phyloP scores from a whole-genome alignment of 2,797 vertebrate species.

The Pantherophis vulpinus region DNA sequence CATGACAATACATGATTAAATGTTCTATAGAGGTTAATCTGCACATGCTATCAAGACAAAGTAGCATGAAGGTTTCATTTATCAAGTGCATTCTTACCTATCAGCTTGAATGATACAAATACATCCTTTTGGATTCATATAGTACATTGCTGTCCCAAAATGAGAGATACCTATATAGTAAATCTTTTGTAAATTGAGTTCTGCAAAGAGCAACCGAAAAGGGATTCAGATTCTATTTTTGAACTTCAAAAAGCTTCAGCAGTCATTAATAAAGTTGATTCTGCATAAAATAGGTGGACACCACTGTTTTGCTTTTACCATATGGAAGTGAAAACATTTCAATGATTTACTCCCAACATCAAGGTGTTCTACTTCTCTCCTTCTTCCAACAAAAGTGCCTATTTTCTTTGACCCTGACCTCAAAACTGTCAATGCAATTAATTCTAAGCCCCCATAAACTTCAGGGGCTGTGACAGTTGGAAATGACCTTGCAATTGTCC shows the following conservation, averaged over 20 bases:
- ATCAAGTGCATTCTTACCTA: background rate
- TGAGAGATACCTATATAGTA: background rate
- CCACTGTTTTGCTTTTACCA: conserved; percentile 26
- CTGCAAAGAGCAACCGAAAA: background rate
- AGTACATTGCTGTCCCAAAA: background rate
- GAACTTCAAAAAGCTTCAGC: background rate
- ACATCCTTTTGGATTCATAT: background rate
- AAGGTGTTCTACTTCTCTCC: conserved; percentile 17
- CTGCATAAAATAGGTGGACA: conserved; percentile 12
- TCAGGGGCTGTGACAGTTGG: conserved; percentile 20
- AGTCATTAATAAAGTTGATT: background rate
- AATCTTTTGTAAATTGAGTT: background rate
- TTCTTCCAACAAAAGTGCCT: conserved; percentile 16
- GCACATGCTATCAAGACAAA: background rate
- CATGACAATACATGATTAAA: background rate
- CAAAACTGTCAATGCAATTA: conserved; percentile 42
- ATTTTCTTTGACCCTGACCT: conserved; percentile 46
- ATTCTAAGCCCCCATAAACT: conserved; percentile 40
- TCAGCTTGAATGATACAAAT: background rate
- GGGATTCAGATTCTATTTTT: background rate
- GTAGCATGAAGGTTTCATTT: background rate
- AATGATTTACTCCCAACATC: conserved; percentile 16
- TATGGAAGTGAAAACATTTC: background rate
- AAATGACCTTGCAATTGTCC: conserved; percentile 31
- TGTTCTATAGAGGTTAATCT: background rate